Evolutionary conservation across 2,888 invertebrate species (phyloP).

Genomic region (Pammene fasciana): DNA sequence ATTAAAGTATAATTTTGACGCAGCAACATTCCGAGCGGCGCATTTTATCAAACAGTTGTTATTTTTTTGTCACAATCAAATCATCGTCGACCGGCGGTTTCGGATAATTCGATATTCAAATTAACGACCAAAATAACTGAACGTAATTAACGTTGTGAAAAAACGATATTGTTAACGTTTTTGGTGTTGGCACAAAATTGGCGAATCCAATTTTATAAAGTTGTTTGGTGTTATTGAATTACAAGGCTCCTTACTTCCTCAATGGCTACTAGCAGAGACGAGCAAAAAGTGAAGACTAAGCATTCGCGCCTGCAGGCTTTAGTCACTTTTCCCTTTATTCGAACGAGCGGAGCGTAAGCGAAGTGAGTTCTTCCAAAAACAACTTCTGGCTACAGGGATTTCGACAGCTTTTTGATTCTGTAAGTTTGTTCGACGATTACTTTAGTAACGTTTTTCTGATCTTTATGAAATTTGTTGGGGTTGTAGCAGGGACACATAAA

Average conservation of each 20-base stretch:
- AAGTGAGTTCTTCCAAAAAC: too few relatives aligned
- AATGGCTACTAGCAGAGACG: constrained; percentile 3
- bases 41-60: constrained; percentile 10
- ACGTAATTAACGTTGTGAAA: constrained; percentile 17
- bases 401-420: too few relatives aligned
- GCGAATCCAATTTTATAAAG: constrained; percentile 31
- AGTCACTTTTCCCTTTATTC: too few relatives aligned
- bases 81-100: constrained; percentile 11
- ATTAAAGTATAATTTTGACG: constrained; percentile 23
- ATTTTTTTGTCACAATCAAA: constrained; percentile 31
- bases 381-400: too few relatives aligned
- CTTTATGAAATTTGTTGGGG: too few relatives aligned
- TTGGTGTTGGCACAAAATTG: constrained; percentile 9
- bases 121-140: constrained; percentile 27
- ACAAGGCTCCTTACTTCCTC: constrained; percentile 15
- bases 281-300: background rate
- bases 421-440: too few relatives aligned
- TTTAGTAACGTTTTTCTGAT: too few relatives aligned
- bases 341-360: too few relatives aligned
- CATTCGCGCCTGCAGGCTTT: too few relatives aligned
- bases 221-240: constrained; percentile 32
- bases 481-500: too few relatives aligned
- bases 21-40: background rate
- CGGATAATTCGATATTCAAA: constrained; percentile 14
- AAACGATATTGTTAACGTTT: constrained; percentile 23